Percentiles rank a stretch among this genome's conserved stretches.
phyloP scores from a whole-genome alignment of 2,113 vertebrate genomes.

The Otis tarda region DNA sequence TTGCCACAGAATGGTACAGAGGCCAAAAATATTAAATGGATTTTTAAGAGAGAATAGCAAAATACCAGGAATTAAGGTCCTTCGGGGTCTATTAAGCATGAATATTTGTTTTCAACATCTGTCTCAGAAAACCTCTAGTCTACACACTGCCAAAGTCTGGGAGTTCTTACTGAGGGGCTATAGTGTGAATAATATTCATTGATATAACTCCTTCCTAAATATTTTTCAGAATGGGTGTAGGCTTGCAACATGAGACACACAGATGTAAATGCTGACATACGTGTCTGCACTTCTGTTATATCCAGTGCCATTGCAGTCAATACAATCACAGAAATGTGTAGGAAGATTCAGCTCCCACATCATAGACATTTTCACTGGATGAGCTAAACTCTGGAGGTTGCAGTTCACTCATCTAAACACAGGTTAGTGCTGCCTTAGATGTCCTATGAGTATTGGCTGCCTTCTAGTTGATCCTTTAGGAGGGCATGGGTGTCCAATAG shows the following conservation, averaged over 20 bases:
- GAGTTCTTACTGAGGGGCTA: background rate
- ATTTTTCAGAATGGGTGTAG: background rate
- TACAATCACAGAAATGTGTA: background rate
- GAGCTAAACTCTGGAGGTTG: background rate
- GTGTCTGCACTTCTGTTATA: background rate
- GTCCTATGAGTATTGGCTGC: background rate
- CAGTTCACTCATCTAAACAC: background rate
- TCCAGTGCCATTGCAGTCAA: background rate
- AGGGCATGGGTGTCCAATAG: fast-evolving
- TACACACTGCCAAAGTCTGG: background rate
- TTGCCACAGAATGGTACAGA: background rate
- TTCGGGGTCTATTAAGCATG: background rate
- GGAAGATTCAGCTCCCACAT: background rate
- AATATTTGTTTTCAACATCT: slow-evolving; percentile 16
- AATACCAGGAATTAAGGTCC: background rate
- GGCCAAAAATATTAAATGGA: background rate
- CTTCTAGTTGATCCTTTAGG: background rate
- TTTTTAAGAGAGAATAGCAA: background rate
- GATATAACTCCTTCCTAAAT: background rate
- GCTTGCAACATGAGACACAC: background rate
- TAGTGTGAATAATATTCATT: background rate
- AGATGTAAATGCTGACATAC: background rate
- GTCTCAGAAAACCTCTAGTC: background rate
- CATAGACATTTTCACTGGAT: background rate
- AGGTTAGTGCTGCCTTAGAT: background rate